A percentile compares a stretch with the other conserved stretches of the same genome.
Evolutionary conservation across 2,113 vertebrate genomes (phyloP).

Genomic region (Pandion haliaetus): DNA sequence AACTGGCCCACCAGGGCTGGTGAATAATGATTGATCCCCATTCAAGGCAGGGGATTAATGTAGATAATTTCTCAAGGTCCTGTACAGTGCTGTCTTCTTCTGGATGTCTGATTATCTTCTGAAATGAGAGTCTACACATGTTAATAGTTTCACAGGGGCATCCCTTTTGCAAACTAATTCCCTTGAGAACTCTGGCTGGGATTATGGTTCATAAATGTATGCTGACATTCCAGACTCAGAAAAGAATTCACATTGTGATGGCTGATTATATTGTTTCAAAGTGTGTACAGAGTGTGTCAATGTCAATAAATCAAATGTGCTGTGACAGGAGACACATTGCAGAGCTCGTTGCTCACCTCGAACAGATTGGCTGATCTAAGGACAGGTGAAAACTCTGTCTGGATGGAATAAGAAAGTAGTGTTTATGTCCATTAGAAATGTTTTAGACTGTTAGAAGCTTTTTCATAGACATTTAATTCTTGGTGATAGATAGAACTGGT

Average conservation of each 20-base stretch:
- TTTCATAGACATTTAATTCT: background rate
- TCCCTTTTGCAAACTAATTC: background rate
- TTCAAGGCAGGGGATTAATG: background rate
- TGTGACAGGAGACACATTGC: background rate
- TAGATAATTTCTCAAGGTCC: background rate
- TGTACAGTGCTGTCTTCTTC: background rate
- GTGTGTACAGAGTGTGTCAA: background rate
- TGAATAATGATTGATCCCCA: background rate
- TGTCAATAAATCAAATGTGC: background rate
- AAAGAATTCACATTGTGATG: background rate
- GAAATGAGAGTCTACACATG: background rate
- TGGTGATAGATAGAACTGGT: background rate
- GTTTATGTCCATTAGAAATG: background rate
- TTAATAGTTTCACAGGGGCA: background rate
- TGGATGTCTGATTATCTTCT: background rate
- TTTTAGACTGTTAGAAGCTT: background rate
- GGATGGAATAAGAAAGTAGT: background rate
- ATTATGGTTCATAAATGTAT: background rate
- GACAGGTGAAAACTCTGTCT: background rate
- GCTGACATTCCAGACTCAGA: background rate
- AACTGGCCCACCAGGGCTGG: background rate
- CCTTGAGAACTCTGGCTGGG: background rate
- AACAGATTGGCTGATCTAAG: background rate
- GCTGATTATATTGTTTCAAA: background rate
- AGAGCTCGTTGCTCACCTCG: accelerated